Percentiles rank a stretch among this genome's conserved stretches.
Conservation (phyloP, 1,140 invertebrate species). For the Apocrypta bakeri region DNA sequence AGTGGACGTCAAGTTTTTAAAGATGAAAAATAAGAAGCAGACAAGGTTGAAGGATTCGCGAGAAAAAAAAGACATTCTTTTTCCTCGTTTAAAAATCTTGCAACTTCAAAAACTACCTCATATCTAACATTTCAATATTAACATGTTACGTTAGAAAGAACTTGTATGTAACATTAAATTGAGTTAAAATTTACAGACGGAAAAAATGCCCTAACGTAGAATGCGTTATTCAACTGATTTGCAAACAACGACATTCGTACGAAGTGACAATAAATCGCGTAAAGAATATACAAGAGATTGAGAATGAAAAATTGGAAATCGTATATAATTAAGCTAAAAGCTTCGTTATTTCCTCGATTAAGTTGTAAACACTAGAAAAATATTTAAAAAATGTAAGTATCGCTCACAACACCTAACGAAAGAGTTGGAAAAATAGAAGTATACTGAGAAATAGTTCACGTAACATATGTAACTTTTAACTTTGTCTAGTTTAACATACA, state of each 20-base stretch:
- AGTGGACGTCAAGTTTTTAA: conserved; percentile 37
- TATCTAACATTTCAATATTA: conserved; percentile 22
- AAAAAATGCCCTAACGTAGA: conserved; percentile 7
- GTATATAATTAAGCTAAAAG: not conserved
- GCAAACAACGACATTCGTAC: too few relatives aligned
- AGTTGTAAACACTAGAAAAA: conserved; percentile 28
- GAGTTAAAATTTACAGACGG: conserved; percentile 10
- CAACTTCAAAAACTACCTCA: not conserved
- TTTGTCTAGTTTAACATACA: not conserved
- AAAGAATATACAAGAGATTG: conserved; percentile 1
- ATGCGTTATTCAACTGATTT: not conserved
- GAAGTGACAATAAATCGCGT: not conserved
- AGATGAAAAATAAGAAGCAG: conserved; percentile 9
- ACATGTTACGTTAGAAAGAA: conserved; percentile 3
- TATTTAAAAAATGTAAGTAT: conserved; percentile 28
- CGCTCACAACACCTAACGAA: not conserved
- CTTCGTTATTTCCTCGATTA: not conserved
- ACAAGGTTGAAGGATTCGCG: not conserved
- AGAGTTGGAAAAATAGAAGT: not conserved
- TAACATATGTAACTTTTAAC: not conserved
- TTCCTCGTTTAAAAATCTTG: conserved; percentile 9
- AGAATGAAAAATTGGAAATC: not conserved
- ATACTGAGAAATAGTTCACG: not conserved
- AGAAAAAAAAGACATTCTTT: not conserved
- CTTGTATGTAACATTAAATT: conserved; percentile 28